Evolutionary conservation across 2,113 vertebrate species (phyloP).

Genomic region (Sapajus apella): DNA sequence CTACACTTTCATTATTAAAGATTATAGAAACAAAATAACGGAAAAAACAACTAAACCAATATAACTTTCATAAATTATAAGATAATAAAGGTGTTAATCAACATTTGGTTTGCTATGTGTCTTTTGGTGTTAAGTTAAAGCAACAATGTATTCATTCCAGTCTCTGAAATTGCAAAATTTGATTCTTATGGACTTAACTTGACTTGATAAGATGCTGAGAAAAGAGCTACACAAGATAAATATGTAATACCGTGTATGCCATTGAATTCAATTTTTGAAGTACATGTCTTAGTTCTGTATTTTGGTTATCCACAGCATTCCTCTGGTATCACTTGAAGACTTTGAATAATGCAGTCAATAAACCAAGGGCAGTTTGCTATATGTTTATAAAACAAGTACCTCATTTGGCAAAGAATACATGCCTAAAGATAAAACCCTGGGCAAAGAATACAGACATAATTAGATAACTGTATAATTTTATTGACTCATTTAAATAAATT

Average conservation of each 20-base stretch:
- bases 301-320: neutral
- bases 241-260: neutral
- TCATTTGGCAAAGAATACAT: neutral
- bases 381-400: neutral
- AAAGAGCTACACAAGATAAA: neutral
- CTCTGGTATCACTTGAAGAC: neutral
- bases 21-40: neutral
- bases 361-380: neutral
- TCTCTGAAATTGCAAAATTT: neutral
- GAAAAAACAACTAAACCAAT: neutral
- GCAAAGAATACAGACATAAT: slow-evolving; percentile 4
- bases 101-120: neutral
- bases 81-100: neutral
- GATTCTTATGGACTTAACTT: neutral
- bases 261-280: slow-evolving; percentile 4
- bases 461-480: neutral
- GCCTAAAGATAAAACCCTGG: neutral
- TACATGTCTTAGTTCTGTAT: neutral
- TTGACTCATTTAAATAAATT: slow-evolving; percentile 64
- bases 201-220: neutral
- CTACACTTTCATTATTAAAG: neutral
- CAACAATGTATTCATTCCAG: neutral
- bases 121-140: neutral
- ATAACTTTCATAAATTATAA: neutral
- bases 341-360: neutral